Evolutionary conservation across 1,140 invertebrate genomes (phyloP), one percentile per base, ranked within the genome.

Genomic region (Platyura marginata): DNA sequence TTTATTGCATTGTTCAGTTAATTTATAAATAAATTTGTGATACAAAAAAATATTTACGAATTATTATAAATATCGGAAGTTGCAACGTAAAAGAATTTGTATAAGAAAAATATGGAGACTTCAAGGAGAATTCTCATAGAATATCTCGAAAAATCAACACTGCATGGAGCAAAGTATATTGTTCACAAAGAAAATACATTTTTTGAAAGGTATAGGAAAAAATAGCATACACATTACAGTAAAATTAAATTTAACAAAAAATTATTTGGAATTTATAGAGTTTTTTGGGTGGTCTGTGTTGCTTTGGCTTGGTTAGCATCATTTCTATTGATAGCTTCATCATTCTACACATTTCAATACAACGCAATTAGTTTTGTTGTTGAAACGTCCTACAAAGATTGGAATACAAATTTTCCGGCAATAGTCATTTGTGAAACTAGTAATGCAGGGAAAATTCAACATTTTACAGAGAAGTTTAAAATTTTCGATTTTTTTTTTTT

Each of bases 361-460:
- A 60, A 59, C 54, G 65, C 77, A 0, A 74, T 80, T 41, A 78
- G 74, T 41, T 79, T 81, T 49, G 77, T 75, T 5, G 70, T 75
- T 13, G 77, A 81, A 45, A 79, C 75, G 2, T 72, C 66, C 2
- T 81, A 79, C 52, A 64, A 75, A 13, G 67, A 77, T 44, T 81
- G 78, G 77, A 57, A 73, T 46, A 77, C 76, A 0, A 51, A 74
- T 21, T 80, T 81, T 45, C 77, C 79, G 1, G 66, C 76, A 0
- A 56, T 81, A 33, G 66, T 67, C 16, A 66, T 79, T 13, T 79
- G 77, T 45, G 74, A 77, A 50, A 68, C 60, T 1, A 73, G 75
- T 48, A 75, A 74, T 46, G 64, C 66, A 47, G 60, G 67, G 44
- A 61, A 63, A 8, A 68, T 75, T 43, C 72, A 72, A 47, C 64